phyloP scores from a whole-genome alignment of 1,140 invertebrate genomes.

The Zaprionus kolodkinae region DNA sequence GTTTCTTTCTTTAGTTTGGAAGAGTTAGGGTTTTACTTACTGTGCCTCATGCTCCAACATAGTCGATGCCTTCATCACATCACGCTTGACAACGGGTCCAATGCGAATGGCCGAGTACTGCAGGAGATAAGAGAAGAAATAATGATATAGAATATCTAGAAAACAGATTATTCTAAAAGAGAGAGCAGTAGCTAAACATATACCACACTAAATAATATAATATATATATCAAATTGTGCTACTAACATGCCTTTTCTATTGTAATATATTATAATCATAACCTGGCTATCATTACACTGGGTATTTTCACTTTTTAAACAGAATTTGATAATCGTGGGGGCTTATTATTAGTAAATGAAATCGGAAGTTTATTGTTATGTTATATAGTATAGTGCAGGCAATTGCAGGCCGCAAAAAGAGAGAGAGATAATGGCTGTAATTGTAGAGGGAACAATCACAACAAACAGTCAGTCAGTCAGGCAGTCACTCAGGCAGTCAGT shows the following conservation, averaged over 20 bases:
- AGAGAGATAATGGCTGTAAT: slow-evolving; percentile 52
- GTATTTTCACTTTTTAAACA: slow-evolving; percentile 5
- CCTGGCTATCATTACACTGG: not conserved
- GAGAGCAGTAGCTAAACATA: no score
- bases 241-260: not conserved
- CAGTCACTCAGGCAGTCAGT: no score
- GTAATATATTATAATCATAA: not conserved
- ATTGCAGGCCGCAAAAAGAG: slow-evolving; percentile 37
- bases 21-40: slow-evolving; percentile 87
- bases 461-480: not conserved
- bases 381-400: slow-evolving; percentile 20
- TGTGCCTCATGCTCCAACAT: slow-evolving; percentile 99
- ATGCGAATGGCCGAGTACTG: slow-evolving; percentile 99
- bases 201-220: not conserved
- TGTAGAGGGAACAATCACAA: slow-evolving; percentile 37
- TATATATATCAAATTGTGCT: not conserved
- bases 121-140: slow-evolving; percentile 74
- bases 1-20: no score
- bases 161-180: no score
- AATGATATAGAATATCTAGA: no score
- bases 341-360: slow-evolving; percentile 61
- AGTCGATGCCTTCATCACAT: slow-evolving; percentile 99
- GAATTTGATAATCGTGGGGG: slow-evolving; percentile 2
- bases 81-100: slow-evolving; percentile 99
- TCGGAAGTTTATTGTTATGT: slow-evolving; percentile 72